Percentiles rank a stretch among this genome's conserved stretches.
Evolutionary conservation across 2,113 vertebrate species (phyloP).

Genomic region (Vulpes ferrilata): DNA sequence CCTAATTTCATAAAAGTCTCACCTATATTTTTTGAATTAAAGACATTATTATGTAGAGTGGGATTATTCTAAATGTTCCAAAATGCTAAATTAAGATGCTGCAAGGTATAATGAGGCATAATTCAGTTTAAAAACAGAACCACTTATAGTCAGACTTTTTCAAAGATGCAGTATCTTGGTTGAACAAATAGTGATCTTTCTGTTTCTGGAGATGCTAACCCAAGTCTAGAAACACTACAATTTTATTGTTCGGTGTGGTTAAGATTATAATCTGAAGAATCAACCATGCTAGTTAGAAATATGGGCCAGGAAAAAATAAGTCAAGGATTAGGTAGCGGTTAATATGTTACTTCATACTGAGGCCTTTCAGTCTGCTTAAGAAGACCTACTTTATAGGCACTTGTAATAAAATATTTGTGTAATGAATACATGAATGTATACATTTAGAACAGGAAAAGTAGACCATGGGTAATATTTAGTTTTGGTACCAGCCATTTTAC

Average conservation of each 20-base stretch:
- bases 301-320: constrained; percentile 33
- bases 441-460: constrained; percentile 20
- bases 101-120: not conserved
- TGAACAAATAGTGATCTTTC: not conserved
- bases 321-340: not conserved
- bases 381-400: not conserved
- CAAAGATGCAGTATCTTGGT: constrained; percentile 10
- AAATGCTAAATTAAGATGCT: constrained; percentile 10
- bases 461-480: not conserved
- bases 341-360: not conserved
- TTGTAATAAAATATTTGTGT: constrained; percentile 53
- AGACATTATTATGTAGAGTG: not conserved
- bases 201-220: not conserved
- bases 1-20: constrained; percentile 25
- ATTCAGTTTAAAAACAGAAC: constrained; percentile 51
- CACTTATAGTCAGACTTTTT: not conserved
- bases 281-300: constrained; percentile 3
- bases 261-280: constrained; percentile 33
- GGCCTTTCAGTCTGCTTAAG: not conserved
- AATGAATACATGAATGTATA: not conserved
- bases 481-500: not conserved
- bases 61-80: not conserved
- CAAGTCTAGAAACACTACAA: not conserved
- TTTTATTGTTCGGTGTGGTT: not conserved
- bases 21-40: not conserved